Evolutionary conservation across 1,140 invertebrate genomes (phyloP).

Genomic region (Potamilus streckersoni): DNA sequence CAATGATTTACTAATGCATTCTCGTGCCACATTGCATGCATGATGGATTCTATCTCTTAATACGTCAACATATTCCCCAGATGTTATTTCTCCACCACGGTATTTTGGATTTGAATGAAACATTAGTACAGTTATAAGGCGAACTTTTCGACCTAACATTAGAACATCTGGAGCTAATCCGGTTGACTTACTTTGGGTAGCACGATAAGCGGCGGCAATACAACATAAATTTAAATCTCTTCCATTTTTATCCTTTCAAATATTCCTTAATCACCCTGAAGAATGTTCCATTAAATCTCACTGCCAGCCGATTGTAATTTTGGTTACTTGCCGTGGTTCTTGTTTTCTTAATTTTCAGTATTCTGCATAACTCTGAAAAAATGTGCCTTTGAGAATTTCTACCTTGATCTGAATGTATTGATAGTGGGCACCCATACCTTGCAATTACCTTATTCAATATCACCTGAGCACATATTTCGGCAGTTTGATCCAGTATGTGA

Average conservation of each 20-base stretch:
- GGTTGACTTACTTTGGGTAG: conserved; percentile 29
- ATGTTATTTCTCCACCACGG: neutral
- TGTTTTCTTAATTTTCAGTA: conserved; percentile 17
- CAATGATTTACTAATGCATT: neutral
- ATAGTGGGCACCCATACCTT: conserved; percentile 8
- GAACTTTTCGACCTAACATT: conserved; percentile 38
- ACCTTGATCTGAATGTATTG: conserved; percentile 8
- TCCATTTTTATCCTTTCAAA: conserved; percentile 18
- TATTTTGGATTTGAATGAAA: neutral
- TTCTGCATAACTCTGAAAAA: conserved; percentile 16
- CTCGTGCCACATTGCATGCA: conserved; percentile 16
- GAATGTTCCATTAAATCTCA: conserved; percentile 52
- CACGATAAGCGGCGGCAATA: conserved; percentile 27
- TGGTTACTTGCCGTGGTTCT: conserved; percentile 13
- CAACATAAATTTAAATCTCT: conserved; percentile 37
- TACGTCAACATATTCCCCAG: conserved; percentile 10
- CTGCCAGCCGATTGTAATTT: conserved; percentile 34
- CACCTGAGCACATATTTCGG: neutral
- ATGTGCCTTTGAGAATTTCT: conserved; percentile 10
- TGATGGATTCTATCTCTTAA: neutral
- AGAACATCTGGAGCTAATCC: conserved; percentile 33
- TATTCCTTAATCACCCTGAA: conserved; percentile 45
- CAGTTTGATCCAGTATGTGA: neutral
- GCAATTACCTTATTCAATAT: conserved; percentile 10
- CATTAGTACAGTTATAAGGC: conserved; percentile 31